Evolutionary conservation across 1,140 invertebrate genomes (phyloP).

Genomic region (Drosophila repleta): DNA sequence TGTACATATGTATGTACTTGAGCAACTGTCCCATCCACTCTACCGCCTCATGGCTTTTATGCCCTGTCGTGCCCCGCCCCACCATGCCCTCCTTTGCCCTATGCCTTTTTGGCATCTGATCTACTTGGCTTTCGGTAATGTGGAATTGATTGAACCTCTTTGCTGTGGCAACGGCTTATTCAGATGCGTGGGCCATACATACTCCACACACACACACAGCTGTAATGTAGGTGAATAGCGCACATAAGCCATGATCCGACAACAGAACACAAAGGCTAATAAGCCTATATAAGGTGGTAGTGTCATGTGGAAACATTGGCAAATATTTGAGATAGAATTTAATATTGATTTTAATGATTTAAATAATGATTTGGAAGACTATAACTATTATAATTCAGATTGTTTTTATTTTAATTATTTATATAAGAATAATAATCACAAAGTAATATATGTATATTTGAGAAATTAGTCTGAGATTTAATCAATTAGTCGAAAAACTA

Average conservation of each 20-base stretch:
- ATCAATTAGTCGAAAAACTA: too few species aligned
- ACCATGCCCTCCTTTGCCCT: neutral
- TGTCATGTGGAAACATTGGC: neutral
- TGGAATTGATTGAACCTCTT: conserved; percentile 64
- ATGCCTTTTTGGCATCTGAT: conserved; percentile 39
- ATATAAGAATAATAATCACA: too few species aligned
- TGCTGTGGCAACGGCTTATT: conserved; percentile 7
- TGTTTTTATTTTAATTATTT: too few species aligned
- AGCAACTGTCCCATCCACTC: conserved; percentile 51
- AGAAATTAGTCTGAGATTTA: too few species aligned
- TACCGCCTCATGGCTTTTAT: neutral
- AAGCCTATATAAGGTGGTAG: conserved; percentile 2
- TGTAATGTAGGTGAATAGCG: conserved; percentile 9
- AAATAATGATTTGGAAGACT: too few species aligned
- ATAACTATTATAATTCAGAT: too few species aligned
- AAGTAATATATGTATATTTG: too few species aligned
- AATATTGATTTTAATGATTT: too few species aligned
- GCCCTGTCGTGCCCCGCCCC: too few species aligned
- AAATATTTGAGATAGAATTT: too few species aligned
- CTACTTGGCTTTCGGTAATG: conserved; percentile 52
- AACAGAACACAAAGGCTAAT: conserved; percentile 8
- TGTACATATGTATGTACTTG: conserved; percentile 3
- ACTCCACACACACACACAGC: neutral
- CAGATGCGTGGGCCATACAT: conserved; percentile 2
- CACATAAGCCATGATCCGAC: conserved; percentile 4